Base-by-base conservation (phyloP, 2,888 invertebrate genomes). In the Diaperis boleti region DNA sequence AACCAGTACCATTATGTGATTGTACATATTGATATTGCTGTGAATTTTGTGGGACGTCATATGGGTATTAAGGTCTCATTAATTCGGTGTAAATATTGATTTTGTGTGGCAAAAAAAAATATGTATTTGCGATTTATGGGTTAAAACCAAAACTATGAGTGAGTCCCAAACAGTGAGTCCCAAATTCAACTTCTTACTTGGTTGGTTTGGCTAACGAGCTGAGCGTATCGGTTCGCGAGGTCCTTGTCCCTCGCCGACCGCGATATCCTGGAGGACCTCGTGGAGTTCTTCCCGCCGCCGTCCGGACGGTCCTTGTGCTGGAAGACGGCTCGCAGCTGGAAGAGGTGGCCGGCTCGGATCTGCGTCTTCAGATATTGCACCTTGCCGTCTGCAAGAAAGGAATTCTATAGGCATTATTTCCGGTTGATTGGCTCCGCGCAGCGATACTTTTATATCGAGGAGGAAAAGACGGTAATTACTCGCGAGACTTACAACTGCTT, bases 291-390 rank as follows among this genome's bases (percentile, higher is more conserved):
- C 54, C 74, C 69, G 33, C 74, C 69, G 33, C 72, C 74, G 22
- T 73, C 76, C 14, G 72, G 72, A 45, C 72, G 83, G 0, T 86
- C 86, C 67, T 89, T 87, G 79, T 92, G 91, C 64, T 91, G 91
- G 79, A 91, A 91, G 39, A 91, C 90, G 0, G 91, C 91, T 8
- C 91, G 83, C 41, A 91, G 81, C 37, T 90, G 87, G 70, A 91
- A 86, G 29, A 91, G 88, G 65, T 91, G 90, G 0, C 91, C 91
- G 1, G 89, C 88, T 50, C 88, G 83, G 35, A 89, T 88, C 56
- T 88, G 88, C n/a, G 89, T 88, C 72, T 90, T 87, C 70, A 89
- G 85, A 75, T 91, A 91, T 67, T 85, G 84, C 15, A 83, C 78
- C 63, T 76, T 77, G 37, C 73, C 70, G 52, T 54, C 54, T 54